Evolutionary conservation across 2,888 invertebrate genomes (phyloP), one percentile per base, ranked within the genome.

Genomic region (Eustalomyia histrio): DNA sequence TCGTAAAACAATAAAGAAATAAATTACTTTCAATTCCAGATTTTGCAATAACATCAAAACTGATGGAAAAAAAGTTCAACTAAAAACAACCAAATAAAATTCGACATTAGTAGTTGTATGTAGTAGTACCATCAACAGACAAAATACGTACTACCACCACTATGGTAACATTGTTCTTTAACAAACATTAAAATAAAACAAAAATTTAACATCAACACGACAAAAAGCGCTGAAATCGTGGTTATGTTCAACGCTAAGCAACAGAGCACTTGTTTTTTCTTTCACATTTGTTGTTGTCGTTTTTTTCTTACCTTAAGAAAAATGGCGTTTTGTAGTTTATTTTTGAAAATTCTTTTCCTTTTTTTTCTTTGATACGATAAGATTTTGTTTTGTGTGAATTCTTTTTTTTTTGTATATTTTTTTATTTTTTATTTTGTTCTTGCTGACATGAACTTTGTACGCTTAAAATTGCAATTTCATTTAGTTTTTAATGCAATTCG

Each of bases 1-100:
- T 87, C 86, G 86, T 88, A 88, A 89, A 89, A 89, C 90, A 89
- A 89, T 89, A 89, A 89, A 90, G 89, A 90, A 89, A 89, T 89
- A 89, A 89, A 89, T 89, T 89, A 89, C 89, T 90, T 89, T 87
- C 88, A 88, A 83, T 83, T 81, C 84, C 72, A 79, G 79, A 83
- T 79, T 76, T 76, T 79, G 80, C 83, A 86, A 85, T 69, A 75
- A 79, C 79, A 79, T 76, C 73, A 69, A 76, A n/a, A 58, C 35
- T 76, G 57, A 71, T 6, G 29, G 7, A 29, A 29, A 7, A 29
- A 29, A 29, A 29, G 7, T 2, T 3, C 3, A 29, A 29, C 29
- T 29, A 29, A 74, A 58, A 73, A 79, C 65, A 21, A 35, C 60
- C 21, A 80, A 71, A 57, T 68, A 80, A 64, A 58, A 12, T 10